Conservation (phyloP, 92 coral and sea anemone genomes). For the Montipora capitata region DNA sequence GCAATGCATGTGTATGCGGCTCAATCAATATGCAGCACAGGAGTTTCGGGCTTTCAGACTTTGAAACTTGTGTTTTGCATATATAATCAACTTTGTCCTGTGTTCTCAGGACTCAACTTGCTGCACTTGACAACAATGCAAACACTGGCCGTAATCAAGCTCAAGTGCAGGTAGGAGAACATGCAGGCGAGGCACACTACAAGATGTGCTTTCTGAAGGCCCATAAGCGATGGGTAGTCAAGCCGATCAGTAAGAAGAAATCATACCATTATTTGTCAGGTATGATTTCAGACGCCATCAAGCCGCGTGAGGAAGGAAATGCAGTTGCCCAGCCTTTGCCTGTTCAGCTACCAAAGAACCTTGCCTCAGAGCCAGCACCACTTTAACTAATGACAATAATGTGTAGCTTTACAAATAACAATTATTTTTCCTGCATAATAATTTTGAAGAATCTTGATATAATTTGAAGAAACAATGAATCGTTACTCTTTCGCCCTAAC, state of each 20-base stretch:
- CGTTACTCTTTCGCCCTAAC: too few species aligned
- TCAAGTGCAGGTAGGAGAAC: slow-evolving; percentile 40
- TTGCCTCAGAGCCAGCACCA: slow-evolving; percentile 65
- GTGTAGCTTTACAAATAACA: too few species aligned
- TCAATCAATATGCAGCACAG: too few species aligned
- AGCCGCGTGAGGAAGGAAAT: slow-evolving; percentile 2
- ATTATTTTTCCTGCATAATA: too few species aligned
- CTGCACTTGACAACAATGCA: slow-evolving; percentile 72
- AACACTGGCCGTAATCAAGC: slow-evolving; percentile 64
- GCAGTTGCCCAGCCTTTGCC: slow-evolving; percentile 19
- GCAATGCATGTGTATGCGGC: too few species aligned
- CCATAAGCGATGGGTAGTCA: slow-evolving; percentile 42
- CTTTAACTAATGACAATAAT: not conserved
- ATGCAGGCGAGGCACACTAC: slow-evolving; percentile 29
- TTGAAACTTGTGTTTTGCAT: too few species aligned
- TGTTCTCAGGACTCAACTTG: slow-evolving; percentile 69
- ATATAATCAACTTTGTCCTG: too few species aligned
- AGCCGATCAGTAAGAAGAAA: slow-evolving; percentile 61
- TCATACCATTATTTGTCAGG: slow-evolving; percentile 46
- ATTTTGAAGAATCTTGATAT: too few species aligned
- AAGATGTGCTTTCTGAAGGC: slow-evolving; percentile 41
- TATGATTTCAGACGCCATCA: slow-evolving; percentile 40
- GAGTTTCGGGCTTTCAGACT: too few species aligned
- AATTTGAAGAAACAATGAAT: too few species aligned
- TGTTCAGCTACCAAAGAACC: slow-evolving; percentile 36